phyloP scores from a whole-genome alignment of 2,888 invertebrate species.

The Callyntrura sp. region DNA sequence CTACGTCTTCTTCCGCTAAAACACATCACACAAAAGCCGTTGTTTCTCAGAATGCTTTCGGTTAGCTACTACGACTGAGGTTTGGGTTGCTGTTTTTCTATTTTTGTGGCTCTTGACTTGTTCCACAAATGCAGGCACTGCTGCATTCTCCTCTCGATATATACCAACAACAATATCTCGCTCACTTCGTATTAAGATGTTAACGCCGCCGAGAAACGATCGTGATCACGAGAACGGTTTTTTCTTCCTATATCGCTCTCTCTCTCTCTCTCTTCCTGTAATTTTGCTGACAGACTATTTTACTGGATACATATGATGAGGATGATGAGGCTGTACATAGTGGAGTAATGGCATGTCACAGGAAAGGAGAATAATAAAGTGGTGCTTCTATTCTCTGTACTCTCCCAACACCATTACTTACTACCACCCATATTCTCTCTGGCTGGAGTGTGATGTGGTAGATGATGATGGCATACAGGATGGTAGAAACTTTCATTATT shows the following conservation, averaged over 20 bases:
- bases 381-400: conserved; percentile 2
- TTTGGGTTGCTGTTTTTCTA: conserved; percentile 43
- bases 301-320: conserved; percentile 34
- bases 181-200: neutral
- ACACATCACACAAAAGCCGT: conserved; percentile 45
- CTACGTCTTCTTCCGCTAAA: neutral
- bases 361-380: conserved; percentile 39
- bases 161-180: neutral
- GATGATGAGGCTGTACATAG: conserved; percentile 21
- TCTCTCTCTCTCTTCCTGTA: neutral
- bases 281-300: conserved; percentile 21
- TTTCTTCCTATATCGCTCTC: neutral
- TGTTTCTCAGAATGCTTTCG: conserved; percentile 18
- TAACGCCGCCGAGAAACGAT: conserved; percentile 21
- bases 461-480: neutral
- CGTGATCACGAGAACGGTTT: conserved; percentile 27
- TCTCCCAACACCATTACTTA: neutral
- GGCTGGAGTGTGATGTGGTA: conserved; percentile 27
- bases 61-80: conserved; percentile 37
- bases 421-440: neutral
- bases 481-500: conserved; percentile 21
- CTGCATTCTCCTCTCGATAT: neutral
- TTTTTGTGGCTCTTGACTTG: conserved; percentile 50
- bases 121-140: conserved; percentile 34
- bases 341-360: conserved; percentile 25